A percentile compares a stretch with the other conserved stretches of the same genome.
These are phyloP conservation scores for Leucophora obtusa DNA, from an alignment of 2,888 invertebrate species.

Conservation along the genomic window DNA sequence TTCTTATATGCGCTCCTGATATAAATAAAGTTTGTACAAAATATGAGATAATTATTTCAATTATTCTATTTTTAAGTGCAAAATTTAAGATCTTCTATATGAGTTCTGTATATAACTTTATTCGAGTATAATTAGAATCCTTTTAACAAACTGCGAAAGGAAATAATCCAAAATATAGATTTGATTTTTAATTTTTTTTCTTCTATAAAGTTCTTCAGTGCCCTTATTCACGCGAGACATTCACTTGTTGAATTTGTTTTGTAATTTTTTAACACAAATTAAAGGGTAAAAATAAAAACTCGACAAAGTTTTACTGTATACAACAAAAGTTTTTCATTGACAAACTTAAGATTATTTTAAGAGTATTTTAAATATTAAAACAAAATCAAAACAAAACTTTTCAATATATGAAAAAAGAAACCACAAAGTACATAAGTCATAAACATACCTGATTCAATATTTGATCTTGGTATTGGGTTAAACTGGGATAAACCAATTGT, in stretches of 20 bases:
- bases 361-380: neutral
- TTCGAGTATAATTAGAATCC: no score
- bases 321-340: slow-evolving; percentile 7
- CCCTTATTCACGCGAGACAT: no score
- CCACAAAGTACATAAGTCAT: neutral
- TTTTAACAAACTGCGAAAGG: no score
- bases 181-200: no score
- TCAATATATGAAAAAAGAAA: neutral
- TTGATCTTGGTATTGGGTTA: slow-evolving; percentile 10
- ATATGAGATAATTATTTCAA: no score
- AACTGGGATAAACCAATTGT: neutral
- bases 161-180: no score
- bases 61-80: no score
- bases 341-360: neutral
- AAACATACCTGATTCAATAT: slow-evolving; percentile 15
- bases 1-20: no score
- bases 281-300: neutral
- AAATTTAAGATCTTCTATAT: no score
- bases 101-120: no score
- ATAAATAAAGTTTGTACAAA: no score
- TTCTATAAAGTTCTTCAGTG: no score
- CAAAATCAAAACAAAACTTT: neutral
- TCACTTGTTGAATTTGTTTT: neutral
- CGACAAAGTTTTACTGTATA: neutral
- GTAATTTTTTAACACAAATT: slow-evolving; percentile 25